A percentile compares a stretch with the other conserved stretches of the same genome.
Evolutionary conservation across 2,888 invertebrate genomes (phyloP).

Genomic region (Lymantria monacha): DNA sequence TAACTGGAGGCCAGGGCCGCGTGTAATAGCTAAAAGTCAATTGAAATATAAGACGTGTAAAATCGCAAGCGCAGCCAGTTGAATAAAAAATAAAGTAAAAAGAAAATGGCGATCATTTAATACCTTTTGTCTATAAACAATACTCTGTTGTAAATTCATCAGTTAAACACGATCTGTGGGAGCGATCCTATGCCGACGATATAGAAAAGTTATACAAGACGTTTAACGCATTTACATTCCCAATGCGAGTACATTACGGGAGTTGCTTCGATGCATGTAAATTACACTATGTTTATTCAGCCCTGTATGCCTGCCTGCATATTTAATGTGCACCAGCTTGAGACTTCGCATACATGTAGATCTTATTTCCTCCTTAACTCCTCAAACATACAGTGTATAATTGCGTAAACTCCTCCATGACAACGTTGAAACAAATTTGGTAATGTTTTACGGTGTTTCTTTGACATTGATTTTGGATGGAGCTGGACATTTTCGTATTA

Average conservation of each 20-base stretch:
- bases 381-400: constrained; percentile 40
- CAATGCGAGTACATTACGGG: constrained; percentile 73
- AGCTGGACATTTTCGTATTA: constrained; percentile 53
- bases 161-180: constrained; percentile 39
- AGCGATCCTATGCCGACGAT: constrained; percentile 42
- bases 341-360: constrained; percentile 36
- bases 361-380: constrained; percentile 30
- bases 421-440: constrained; percentile 58
- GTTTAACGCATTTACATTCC: constrained; percentile 69
- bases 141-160: constrained; percentile 24
- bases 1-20: too few relatives aligned
- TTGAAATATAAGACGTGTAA: too few relatives aligned
- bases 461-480: constrained; percentile 73
- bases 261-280: constrained; percentile 78
- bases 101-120: constrained; percentile 1
- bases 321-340: constrained; percentile 55
- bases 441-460: constrained; percentile 58
- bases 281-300: constrained; percentile 78
- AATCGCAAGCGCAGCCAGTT: too few relatives aligned
- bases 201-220: constrained; percentile 55
- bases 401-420: constrained; percentile 26
- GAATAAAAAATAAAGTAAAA: too few relatives aligned
- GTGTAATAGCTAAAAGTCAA: too few relatives aligned
- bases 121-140: constrained; percentile 23
- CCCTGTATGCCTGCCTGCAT: constrained; percentile 71